These are phyloP conservation scores for Temnothorax unifasciatus DNA, from an alignment of 2,888 invertebrate genomes.

Conservation along the genomic window DNA sequence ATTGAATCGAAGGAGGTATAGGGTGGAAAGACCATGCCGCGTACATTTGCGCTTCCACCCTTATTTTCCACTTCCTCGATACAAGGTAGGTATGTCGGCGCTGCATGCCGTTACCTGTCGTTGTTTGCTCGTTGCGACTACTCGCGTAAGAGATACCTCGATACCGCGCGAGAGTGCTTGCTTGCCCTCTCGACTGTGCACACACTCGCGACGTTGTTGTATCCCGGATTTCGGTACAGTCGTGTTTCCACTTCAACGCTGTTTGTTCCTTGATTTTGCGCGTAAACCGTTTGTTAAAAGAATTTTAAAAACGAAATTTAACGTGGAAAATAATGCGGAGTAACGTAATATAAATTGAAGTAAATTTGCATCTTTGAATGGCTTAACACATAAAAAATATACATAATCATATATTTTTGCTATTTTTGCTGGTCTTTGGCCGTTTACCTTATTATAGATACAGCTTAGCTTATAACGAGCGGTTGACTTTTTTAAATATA, in stretches of 20 bases:
- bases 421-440: too few relatives aligned
- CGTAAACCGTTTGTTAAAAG: background rate
- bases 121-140: constrained; percentile 56
- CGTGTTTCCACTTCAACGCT: constrained; percentile 15
- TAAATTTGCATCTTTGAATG: background rate
- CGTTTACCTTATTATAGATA: too few relatives aligned
- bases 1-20: constrained; percentile 61
- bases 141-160: constrained; percentile 51
- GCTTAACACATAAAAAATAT: background rate
- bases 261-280: constrained; percentile 9
- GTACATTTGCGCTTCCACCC: constrained; percentile 52
- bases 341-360: background rate
- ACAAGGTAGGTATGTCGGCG: constrained; percentile 36
- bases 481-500: background rate
- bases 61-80: constrained; percentile 39
- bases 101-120: constrained; percentile 32
- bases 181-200: constrained; percentile 48
- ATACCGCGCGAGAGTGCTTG: constrained; percentile 35
- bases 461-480: too few relatives aligned
- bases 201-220: constrained; percentile 40
- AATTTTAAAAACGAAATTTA: background rate
- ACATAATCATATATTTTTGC: too few relatives aligned
- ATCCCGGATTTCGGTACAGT: constrained; percentile 21
- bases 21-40: constrained; percentile 29
- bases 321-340: background rate